Conservation (phyloP, 2,113 vertebrate genomes). For the Raja brachyura region DNA sequence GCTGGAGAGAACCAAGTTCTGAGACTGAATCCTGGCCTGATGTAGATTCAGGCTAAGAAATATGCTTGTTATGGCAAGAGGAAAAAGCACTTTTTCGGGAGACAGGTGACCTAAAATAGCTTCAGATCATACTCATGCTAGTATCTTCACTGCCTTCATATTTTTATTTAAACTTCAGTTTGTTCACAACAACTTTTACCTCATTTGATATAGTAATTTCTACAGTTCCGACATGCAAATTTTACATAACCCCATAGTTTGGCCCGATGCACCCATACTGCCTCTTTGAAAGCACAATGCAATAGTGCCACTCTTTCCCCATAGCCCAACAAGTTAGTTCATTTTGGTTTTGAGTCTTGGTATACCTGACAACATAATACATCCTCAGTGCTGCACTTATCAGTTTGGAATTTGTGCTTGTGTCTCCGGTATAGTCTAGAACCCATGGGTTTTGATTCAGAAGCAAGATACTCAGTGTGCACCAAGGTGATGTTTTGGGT, state of each 20-base stretch:
- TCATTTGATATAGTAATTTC: not conserved
- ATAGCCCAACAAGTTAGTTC: not conserved
- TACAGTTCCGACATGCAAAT: not conserved
- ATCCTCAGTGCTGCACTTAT: not conserved
- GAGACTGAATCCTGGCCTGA: not conserved
- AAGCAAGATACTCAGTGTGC: too few species aligned
- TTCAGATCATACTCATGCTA: not conserved
- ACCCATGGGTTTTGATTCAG: not conserved
- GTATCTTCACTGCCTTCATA: not conserved
- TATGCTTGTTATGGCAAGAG: not conserved
- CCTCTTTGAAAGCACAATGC: not conserved
- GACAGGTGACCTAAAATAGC: not conserved
- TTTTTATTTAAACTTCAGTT: not conserved
- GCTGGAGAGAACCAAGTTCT: not conserved
- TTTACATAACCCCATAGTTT: not conserved
- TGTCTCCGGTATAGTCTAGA: not conserved
- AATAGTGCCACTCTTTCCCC: not conserved
- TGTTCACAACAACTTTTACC: not conserved
- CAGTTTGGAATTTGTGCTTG: not conserved
- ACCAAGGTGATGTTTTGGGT: not conserved
- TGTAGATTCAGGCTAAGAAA: not conserved
- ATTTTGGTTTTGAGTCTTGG: not conserved
- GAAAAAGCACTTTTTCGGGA: not conserved
- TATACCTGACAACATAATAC: not conserved
- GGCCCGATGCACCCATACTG: not conserved